Evolutionary conservation across 2,113 vertebrate species (phyloP).

Genomic region (Oceanites oceanicus): DNA sequence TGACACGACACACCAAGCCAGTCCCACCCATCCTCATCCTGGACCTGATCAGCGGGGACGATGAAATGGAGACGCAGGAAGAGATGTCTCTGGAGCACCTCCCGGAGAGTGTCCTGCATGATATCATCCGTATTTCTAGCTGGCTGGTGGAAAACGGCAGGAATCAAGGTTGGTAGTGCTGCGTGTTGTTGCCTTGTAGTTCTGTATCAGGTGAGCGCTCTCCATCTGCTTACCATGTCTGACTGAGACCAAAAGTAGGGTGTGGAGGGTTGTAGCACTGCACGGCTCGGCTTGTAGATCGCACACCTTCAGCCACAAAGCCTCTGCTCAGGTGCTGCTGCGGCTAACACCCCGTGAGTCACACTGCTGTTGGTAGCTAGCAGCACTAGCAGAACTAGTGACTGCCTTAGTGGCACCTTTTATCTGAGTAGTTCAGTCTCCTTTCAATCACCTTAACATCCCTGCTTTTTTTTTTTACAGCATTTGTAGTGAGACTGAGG

Average conservation of each 20-base stretch:
- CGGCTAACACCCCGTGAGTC: not conserved
- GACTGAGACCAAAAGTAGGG: not conserved
- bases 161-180: constrained; percentile 85
- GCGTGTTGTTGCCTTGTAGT: not conserved
- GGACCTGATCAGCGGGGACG: constrained; percentile 87
- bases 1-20: constrained; percentile 91
- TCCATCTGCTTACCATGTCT: accelerated
- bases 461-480: not conserved
- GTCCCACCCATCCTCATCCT: constrained; percentile 93
- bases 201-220: not conserved
- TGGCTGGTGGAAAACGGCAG: constrained; percentile 96
- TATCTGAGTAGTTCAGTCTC: not conserved
- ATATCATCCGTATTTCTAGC: constrained; percentile 89
- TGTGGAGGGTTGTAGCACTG: not conserved
- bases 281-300: not conserved
- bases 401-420: not conserved
- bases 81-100: constrained; percentile 91
- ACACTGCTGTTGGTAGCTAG: not conserved
- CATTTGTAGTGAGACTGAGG: not conserved
- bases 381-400: not conserved
- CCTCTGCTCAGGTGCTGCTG: not conserved
- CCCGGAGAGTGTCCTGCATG: constrained; percentile 86
- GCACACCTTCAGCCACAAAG: not conserved
- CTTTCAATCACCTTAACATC: not conserved
- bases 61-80: constrained; percentile 90